Evolutionary conservation across 1,140 invertebrate genomes (phyloP), one percentile per base, ranked within the genome.

Genomic region (Teleogryllus occipitalis): DNA sequence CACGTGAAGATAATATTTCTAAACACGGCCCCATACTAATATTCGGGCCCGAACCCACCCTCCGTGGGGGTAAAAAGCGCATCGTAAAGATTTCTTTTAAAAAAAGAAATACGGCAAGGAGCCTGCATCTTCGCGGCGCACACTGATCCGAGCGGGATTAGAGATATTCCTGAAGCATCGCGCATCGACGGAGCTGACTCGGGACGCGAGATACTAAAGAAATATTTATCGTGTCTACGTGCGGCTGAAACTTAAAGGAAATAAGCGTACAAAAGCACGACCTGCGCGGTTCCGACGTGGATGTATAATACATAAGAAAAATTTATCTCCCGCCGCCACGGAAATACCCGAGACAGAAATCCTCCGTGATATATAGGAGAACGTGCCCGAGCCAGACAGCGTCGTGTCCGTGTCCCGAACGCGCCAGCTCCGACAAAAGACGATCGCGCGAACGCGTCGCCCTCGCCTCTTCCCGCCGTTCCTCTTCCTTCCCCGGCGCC

Each of bases 291-390:
- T 10, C 54, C 54, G 54, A 65, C 54, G 54, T 10, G 18, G 54
- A 65, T 65, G 54, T 65, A 65, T 65, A 65, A 65, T 65, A 65
- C 54, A 65, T 65, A 65, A 65, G 54, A 65, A 65, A 65, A 65
- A 65, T 65, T 65, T 65, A 65, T 65, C 54, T 65, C 54, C 54
- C 54, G 54, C 54, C 18, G 54, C 10, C 54, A 65, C 54, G 54
- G 54, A 65, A 14, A 10, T 18, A 14, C 54, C 54, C 18, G 54
- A 65, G 54, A 65, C 54, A 65, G 54, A 65, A 65, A 65, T 65
- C 54, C 54, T 65, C 10, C 54, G 54, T 65, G 54, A 65, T 65
- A 65, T 65, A 65, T 65, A 65, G 54, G 54, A 65, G 54, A 18
- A 10, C 10, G 18, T 7, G 54, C 54, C 18, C 54, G 54, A 14